Conservation (phyloP, 2,888 invertebrate genomes). For the Drosophila anceps region DNA sequence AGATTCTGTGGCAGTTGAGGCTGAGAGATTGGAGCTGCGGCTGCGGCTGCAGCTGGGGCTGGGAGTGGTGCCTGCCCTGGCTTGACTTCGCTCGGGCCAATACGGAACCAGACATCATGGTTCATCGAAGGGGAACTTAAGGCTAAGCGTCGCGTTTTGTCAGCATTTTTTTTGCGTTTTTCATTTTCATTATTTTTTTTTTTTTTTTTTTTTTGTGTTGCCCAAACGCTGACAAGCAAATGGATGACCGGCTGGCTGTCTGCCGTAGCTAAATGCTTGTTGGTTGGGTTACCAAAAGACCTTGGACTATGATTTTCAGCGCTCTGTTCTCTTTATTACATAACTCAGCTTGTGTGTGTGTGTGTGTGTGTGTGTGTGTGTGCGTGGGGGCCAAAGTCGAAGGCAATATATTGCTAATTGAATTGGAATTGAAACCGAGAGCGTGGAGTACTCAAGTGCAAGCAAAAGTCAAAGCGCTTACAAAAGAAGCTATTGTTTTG, state of each 20-base stretch:
- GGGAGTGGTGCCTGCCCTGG: slow-evolving; percentile 67
- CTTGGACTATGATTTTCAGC: slow-evolving; percentile 67
- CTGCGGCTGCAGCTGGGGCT: slow-evolving; percentile 19
- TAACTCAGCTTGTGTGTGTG: slow-evolving; percentile 46
- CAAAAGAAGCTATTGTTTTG: slow-evolving; percentile 10
- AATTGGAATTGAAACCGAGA: slow-evolving; percentile 55
- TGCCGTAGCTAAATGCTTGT: slow-evolving; percentile 54
- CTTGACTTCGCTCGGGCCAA: slow-evolving; percentile 17
- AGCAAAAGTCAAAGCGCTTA: background rate
- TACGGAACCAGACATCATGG: slow-evolving; percentile 34
- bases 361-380: slow-evolving; percentile 19
- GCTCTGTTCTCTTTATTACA: slow-evolving; percentile 72
- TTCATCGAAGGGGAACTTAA: slow-evolving; percentile 31
- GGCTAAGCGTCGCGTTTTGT: slow-evolving; percentile 69
- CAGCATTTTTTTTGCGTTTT: slow-evolving; percentile 38
- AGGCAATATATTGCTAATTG: slow-evolving; percentile 72
- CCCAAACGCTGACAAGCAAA: slow-evolving; percentile 72
- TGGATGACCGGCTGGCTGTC: slow-evolving; percentile 62
- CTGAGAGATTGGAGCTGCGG: background rate
- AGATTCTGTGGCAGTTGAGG: slow-evolving; percentile 52
- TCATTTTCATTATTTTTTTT: slow-evolving; percentile 1
- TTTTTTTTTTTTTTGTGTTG: slow-evolving; percentile 33
- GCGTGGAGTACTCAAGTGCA: slow-evolving; percentile 23
- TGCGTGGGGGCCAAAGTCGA: slow-evolving; percentile 58
- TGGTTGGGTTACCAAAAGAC: slow-evolving; percentile 54